Percentiles rank a stretch among this genome's conserved stretches.
Conservation (phyloP, 1,140 invertebrate genomes). For the Drosophila aff. region DNA sequence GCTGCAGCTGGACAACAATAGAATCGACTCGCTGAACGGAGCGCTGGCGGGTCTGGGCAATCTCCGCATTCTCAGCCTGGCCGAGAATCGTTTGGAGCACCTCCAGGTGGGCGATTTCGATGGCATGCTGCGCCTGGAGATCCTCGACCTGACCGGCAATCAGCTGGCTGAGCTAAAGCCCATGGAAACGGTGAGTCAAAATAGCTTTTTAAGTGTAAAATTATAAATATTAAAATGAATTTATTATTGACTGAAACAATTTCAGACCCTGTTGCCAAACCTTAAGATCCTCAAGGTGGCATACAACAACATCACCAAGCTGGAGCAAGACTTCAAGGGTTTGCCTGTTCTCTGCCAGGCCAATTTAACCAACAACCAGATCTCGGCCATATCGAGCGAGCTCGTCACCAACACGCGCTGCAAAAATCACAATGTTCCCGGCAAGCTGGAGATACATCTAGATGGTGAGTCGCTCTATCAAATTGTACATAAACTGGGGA, state of each 20-base stretch:
- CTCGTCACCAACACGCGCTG: slow-evolving; percentile 92
- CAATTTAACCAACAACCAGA: slow-evolving; percentile 91
- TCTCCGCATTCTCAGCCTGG: slow-evolving; percentile 89
- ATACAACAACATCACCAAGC: slow-evolving; percentile 89
- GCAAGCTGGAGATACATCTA: slow-evolving; percentile 91
- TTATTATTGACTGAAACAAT: no score
- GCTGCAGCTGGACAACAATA: slow-evolving; percentile 90
- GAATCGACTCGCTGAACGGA: slow-evolving; percentile 89
- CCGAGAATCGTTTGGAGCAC: slow-evolving; percentile 89
- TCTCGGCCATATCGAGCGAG: slow-evolving; percentile 89
- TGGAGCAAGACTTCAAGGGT: slow-evolving; percentile 92
- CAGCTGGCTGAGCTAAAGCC: slow-evolving; percentile 90
- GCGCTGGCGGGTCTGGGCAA: slow-evolving; percentile 90
- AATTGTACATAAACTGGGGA: background rate
- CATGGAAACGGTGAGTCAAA: slow-evolving; percentile 89
- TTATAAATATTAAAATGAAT: background rate
- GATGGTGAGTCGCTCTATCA: slow-evolving; percentile 87
- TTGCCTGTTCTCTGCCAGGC: slow-evolving; percentile 91
- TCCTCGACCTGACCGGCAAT: slow-evolving; percentile 92
- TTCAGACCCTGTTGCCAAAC: slow-evolving; percentile 90
- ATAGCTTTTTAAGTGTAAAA: background rate
- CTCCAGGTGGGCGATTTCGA: slow-evolving; percentile 91
- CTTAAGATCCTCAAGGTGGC: slow-evolving; percentile 91
- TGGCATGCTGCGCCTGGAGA: slow-evolving; percentile 89
- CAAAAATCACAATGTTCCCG: slow-evolving; percentile 90